phyloP scores from a whole-genome alignment of 64 coral and sea anemone genomes.

The Montipora efflorescens region DNA sequence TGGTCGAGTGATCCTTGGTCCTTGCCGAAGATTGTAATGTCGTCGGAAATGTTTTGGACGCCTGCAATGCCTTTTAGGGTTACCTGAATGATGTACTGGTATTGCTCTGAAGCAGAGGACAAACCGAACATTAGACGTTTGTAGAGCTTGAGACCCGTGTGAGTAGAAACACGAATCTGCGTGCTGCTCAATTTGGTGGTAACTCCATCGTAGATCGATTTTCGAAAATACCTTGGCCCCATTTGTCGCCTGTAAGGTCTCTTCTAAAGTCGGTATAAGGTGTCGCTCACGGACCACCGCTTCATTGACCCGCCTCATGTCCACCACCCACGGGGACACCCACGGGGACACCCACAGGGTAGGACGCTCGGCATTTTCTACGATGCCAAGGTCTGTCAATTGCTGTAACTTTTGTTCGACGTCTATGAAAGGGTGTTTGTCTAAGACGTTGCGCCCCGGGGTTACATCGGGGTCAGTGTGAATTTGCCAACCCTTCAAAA shows the following conservation, averaged over 20 bases:
- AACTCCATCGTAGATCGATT: neutral
- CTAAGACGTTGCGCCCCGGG: too few species aligned
- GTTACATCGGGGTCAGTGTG: too few species aligned
- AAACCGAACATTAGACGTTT: constrained; percentile 34
- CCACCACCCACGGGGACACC: neutral
- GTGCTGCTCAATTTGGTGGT: constrained; percentile 25
- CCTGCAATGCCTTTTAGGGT: neutral
- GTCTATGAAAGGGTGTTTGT: too few species aligned
- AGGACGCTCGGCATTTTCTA: too few species aligned
- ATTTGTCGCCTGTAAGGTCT: neutral
- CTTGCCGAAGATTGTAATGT: neutral
- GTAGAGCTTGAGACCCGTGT: constrained; percentile 13
- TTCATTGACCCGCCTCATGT: neutral
- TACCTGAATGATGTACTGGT: constrained; percentile 14
- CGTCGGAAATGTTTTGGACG: constrained; percentile 13
- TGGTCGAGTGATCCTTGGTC: neutral
- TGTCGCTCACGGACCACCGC: neutral
- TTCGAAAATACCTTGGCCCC: constrained; percentile 27
- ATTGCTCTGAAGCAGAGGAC: constrained; percentile 19
- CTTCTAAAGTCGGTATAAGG: constrained; percentile 20
- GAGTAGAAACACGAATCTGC: constrained; percentile 19
- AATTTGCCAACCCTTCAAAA: too few species aligned
- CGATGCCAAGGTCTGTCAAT: too few species aligned
- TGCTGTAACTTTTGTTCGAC: too few species aligned
- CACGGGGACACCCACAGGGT: neutral